Percentiles rank a stretch among this genome's conserved stretches.
Evolutionary conservation across 2,888 invertebrate genomes (phyloP).

Genomic region (Zonitis immaculata): DNA sequence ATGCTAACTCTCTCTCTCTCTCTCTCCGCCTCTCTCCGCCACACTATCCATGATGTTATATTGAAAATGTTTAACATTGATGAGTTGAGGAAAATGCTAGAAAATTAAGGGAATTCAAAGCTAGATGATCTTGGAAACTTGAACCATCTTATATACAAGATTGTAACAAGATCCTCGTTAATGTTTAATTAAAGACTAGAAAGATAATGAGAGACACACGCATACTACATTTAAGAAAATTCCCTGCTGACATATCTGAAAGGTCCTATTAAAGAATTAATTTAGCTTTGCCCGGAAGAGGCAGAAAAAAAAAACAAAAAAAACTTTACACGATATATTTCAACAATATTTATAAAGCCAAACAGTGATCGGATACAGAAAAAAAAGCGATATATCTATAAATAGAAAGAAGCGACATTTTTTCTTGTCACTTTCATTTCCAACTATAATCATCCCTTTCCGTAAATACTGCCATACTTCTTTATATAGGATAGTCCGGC

Average conservation of each 20-base stretch:
- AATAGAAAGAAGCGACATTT: too few species aligned
- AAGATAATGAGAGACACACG: conserved; percentile 5
- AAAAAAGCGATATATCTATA: too few species aligned
- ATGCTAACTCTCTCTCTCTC: too few species aligned
- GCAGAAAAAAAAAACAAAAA: neutral
- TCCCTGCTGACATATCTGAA: conserved; percentile 2
- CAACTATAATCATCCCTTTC: neutral
- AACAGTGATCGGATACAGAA: neutral
- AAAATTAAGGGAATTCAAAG: neutral
- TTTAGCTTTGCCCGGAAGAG: neutral
- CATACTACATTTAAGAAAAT: conserved; percentile 1
- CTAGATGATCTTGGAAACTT: neutral
- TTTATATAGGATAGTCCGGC: neutral
- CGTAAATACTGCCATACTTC: neutral
- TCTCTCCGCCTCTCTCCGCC: too few species aligned
- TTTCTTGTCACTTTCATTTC: neutral
- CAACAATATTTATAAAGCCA: too few species aligned
- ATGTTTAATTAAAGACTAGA: conserved; percentile 6
- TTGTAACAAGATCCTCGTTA: conserved; percentile 3
- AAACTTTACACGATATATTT: too few species aligned
- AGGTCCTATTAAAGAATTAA: conserved; percentile 3
- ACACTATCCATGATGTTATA: neutral
- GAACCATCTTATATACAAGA: neutral
- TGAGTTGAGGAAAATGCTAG: neutral
- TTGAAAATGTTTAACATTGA: neutral